Evolutionary conservation across 2,888 invertebrate genomes (phyloP).

Genomic region (Harpalus rufipes): DNA sequence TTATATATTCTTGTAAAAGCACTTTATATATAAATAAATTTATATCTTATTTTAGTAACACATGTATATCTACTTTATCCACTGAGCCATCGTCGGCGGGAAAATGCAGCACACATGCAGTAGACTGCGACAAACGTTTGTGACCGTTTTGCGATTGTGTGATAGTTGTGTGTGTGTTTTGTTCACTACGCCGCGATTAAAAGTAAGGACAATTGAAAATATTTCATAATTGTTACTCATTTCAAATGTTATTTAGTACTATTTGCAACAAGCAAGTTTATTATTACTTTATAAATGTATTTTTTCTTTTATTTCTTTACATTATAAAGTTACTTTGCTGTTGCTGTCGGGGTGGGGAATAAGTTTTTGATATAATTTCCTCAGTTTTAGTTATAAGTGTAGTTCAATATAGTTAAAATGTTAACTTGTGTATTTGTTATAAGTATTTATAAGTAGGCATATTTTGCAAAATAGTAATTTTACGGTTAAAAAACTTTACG

Average conservation of each 20-base stretch:
- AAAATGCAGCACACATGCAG: constrained; percentile 55
- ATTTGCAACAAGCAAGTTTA: constrained; percentile 9
- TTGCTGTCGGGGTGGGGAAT: constrained; percentile 64
- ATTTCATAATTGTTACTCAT: constrained; percentile 26
- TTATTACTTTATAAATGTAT: constrained; percentile 4
- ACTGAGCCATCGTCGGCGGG: constrained; percentile 68
- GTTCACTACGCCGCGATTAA: constrained; percentile 82
- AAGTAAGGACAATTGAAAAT: constrained; percentile 69
- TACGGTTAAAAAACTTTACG: constrained; percentile 66
- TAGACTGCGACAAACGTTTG: constrained; percentile 62
- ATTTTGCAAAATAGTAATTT: constrained; percentile 65
- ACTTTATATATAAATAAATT: not conserved
- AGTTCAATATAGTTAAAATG: constrained; percentile 14
- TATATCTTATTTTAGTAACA: constrained; percentile 42
- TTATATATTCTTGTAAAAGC: too few relatives aligned
- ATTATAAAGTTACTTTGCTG: constrained; percentile 50
- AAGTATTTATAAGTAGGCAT: constrained; percentile 66
- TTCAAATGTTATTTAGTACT: constrained; percentile 12
- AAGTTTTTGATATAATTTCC: constrained; percentile 54
- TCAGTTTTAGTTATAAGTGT: constrained; percentile 36
- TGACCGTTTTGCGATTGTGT: constrained; percentile 73
- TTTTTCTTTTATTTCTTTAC: constrained; percentile 36
- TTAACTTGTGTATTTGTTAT: constrained; percentile 63
- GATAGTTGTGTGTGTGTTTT: constrained; percentile 80
- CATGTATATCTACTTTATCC: constrained; percentile 67